Conservation (phyloP, 2,113 vertebrate species). For the Myodes glareolus region DNA sequence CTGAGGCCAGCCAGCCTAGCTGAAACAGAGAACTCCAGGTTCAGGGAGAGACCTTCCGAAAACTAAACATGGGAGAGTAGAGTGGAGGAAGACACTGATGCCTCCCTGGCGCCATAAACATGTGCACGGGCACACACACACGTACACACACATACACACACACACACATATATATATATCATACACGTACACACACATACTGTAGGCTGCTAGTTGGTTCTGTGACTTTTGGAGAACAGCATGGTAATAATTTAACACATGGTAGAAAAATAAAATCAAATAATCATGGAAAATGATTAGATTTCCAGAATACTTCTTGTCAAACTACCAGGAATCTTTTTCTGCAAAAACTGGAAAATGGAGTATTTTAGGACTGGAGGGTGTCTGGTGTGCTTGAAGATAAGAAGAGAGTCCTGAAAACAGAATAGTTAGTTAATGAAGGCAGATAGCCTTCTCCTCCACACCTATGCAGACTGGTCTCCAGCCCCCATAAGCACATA, state of each 20-base stretch:
- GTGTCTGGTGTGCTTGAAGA: not conserved
- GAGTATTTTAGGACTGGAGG: not conserved
- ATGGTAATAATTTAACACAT: conserved; percentile 9
- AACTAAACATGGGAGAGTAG: not conserved
- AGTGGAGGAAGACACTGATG: not conserved
- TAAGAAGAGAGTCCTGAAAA: not conserved
- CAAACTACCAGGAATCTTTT: not conserved
- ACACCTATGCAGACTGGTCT: not conserved
- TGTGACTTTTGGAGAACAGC: not conserved
- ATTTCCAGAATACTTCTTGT: not conserved
- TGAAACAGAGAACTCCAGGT: not conserved
- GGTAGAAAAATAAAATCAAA: not conserved
- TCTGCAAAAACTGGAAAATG: not conserved
- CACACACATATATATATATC: not conserved
- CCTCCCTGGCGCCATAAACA: not conserved
- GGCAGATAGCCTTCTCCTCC: not conserved
- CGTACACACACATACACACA: not conserved
- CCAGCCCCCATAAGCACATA: not conserved
- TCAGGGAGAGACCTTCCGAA: not conserved
- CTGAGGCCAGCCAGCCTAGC: not conserved
- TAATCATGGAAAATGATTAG: not conserved
- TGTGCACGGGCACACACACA: not conserved
- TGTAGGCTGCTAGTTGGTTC: not conserved
- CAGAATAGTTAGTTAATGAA: not conserved
- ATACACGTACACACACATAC: not conserved